Evolutionary conservation across 2,113 vertebrate genomes (phyloP), one percentile per base, ranked within the genome.

Genomic region (Cacatua alba): DNA sequence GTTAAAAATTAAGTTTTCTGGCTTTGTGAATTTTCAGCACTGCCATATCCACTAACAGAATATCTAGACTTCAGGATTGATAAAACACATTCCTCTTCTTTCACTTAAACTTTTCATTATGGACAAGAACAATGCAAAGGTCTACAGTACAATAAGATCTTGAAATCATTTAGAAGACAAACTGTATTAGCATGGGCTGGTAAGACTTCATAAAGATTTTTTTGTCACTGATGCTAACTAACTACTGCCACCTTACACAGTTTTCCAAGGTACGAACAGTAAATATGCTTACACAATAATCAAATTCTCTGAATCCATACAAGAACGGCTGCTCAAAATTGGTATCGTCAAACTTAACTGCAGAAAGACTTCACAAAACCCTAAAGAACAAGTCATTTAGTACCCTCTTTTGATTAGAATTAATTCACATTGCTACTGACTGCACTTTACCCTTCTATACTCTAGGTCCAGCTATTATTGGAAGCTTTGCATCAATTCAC

Each of bases 391-490:
- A 69, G 39, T n/a, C 53, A 55, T 74, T 82, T 29, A 51, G 59
- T 51, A 88, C 8, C 44, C 60, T 69, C 82, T 59, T 86, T 83
- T 23, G n/a, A 88, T 72, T 37, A 87, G 48, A 79, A 69, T 64
- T 74, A 10, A 67, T 63, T 37, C 82, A 67, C 24, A 37, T 51
- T 46, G 53, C 62, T 57, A 48, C 9, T 6, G 49, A 91, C 78
- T 13, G 72, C 35, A 80, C 44, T 77, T 91, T 41, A 76, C 11
- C 8, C 39, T 79, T 76, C 90, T 48, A 53, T 46, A 65, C 69
- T 68, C 68, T 74, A 96, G 51, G 77, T 37, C 62, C 82, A 68
- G 81, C 92, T 96, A 60, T 92, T 91, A 96, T 92, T 72, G 85
- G 92, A 95, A 89, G 89, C 52, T 49, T 63, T 57, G 75, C 70